A percentile compares a stretch with the other conserved stretches of the same genome.
These are phyloP conservation scores for Parnassius smintheus DNA, from an alignment of 2,888 invertebrate species.

Conservation along the genomic window DNA sequence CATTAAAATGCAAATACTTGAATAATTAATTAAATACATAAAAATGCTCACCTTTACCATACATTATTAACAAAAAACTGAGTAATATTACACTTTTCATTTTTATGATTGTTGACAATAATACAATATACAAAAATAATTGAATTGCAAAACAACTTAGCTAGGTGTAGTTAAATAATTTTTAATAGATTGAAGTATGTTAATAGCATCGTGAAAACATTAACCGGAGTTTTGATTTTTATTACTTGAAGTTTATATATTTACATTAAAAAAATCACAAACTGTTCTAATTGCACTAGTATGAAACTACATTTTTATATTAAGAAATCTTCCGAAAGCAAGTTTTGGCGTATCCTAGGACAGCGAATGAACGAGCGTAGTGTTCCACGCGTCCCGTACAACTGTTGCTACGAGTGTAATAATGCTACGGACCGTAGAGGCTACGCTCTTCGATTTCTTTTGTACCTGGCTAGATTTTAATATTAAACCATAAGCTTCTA, in stretches of 20 bases:
- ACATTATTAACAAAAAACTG: slow-evolving; percentile 24
- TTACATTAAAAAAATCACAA: background rate
- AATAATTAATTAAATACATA: background rate
- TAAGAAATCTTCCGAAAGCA: slow-evolving; percentile 17
- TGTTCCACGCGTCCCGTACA: slow-evolving; percentile 61
- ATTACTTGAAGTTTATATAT: background rate
- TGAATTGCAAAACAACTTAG: background rate
- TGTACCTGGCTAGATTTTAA: slow-evolving; percentile 27
- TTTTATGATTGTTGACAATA: background rate
- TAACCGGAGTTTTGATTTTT: no score
- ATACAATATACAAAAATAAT: background rate
- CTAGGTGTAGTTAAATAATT: background rate
- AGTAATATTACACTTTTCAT: slow-evolving; percentile 24
- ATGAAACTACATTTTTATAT: slow-evolving; percentile 23
- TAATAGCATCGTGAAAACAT: no score
- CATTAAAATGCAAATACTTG: no score
- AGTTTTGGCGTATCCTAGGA: slow-evolving; percentile 32
- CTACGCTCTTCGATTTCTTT: slow-evolving; percentile 28
- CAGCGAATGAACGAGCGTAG: slow-evolving; percentile 52
- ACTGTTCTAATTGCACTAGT: background rate
- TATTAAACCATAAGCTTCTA: slow-evolving; percentile 20
- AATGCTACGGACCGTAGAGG: slow-evolving; percentile 33
- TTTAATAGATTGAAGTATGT: background rate
- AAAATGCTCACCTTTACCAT: slow-evolving; percentile 27
- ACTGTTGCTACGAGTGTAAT: slow-evolving; percentile 66